phyloP scores from a whole-genome alignment of 1,140 invertebrate genomes.

The Meteorus sp. region DNA sequence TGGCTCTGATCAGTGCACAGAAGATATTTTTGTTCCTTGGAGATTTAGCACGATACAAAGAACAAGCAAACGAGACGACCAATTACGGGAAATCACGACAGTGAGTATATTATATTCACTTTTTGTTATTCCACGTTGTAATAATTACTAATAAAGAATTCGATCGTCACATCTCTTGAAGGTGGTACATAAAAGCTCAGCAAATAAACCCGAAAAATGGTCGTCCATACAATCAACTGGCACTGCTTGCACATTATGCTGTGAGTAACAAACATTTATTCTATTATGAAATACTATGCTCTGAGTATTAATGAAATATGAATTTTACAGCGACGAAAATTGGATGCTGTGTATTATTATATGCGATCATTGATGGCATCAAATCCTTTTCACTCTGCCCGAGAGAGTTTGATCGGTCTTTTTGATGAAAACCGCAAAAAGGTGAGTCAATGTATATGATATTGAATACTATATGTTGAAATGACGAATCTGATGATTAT shows the following conservation, averaged over 20 bases:
- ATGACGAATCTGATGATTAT: slow-evolving; percentile 9
- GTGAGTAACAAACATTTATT: too few relatives aligned
- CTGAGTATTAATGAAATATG: too few relatives aligned
- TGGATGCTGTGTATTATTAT: slow-evolving; percentile 97
- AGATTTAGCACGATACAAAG: slow-evolving; percentile 87
- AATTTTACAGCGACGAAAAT: slow-evolving; percentile 83
- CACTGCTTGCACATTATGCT: slow-evolving; percentile 86
- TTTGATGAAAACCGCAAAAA: slow-evolving; percentile 95
- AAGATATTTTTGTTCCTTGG: slow-evolving; percentile 88
- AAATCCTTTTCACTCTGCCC: slow-evolving; percentile 87
- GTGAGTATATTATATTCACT: slow-evolving; percentile 51
- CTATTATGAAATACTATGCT: too few relatives aligned
- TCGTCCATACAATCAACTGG: slow-evolving; percentile 91
- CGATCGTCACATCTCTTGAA: too few relatives aligned
- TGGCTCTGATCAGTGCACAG: slow-evolving; percentile 82
- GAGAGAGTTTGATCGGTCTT: slow-evolving; percentile 82
- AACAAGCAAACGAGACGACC: slow-evolving; percentile 78
- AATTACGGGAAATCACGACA: slow-evolving; percentile 86
- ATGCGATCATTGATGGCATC: slow-evolving; percentile 93
- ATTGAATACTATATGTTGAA: neutral
- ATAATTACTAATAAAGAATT: slow-evolving; percentile 16
- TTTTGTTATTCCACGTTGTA: slow-evolving; percentile 6
- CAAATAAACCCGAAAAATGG: slow-evolving; percentile 94
- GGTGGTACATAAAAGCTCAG: slow-evolving; percentile 91
- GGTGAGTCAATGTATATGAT: slow-evolving; percentile 59